Base-by-base conservation (phyloP, 2,797 vertebrate species). In the Forpus xanthops region DNA sequence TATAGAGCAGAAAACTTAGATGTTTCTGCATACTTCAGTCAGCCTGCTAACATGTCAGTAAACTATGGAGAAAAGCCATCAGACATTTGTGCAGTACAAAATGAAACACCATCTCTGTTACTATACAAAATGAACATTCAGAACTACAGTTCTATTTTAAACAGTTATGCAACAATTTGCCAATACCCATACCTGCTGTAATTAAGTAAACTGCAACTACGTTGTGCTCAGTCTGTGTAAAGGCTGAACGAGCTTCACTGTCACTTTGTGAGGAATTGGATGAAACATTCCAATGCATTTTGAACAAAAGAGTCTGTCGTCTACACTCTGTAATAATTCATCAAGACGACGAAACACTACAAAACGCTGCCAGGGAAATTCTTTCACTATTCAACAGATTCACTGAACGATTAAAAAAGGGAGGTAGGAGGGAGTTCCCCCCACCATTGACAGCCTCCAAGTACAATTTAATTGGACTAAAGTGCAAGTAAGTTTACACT, bases 181-280 rank as follows among this genome's bases (percentile, higher is more conserved):
- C 65, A 85, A 56, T 35, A 45, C 39, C 45, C 96, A 95, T 99
- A 99, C 99, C 99, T 99, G 99, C 99, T 85, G 98, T 98, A 85
- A 99, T 99, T 77, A 99, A 98, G 89, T 99, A 99, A 97, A 97
- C 97, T 82, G 99, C 99, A 55, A 99, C 98, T 81, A 99, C 98
- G 96, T 98, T 99, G 98, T 99, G 99, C 89, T 99, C 99, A 52
- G 92, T 94, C 97, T 99, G 99, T 23, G 99, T 98, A 91, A 99
- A 99, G 45, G 98, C 98, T 79, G 99, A 99, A 96, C 98, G 96
- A 58, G 96, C 98, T 87, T 98, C 98, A 56, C 97, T 97, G 60
- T 96, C 92, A 70, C 75, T 76, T 73, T 93, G 96, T 70, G 98
- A 98, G 86, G 92, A 81, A 83, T 99, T 99, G 76, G 91, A 77